These are phyloP conservation scores for Atta cephalotes DNA, from an alignment of 1,140 invertebrate genomes.

Conservation along the genomic window DNA sequence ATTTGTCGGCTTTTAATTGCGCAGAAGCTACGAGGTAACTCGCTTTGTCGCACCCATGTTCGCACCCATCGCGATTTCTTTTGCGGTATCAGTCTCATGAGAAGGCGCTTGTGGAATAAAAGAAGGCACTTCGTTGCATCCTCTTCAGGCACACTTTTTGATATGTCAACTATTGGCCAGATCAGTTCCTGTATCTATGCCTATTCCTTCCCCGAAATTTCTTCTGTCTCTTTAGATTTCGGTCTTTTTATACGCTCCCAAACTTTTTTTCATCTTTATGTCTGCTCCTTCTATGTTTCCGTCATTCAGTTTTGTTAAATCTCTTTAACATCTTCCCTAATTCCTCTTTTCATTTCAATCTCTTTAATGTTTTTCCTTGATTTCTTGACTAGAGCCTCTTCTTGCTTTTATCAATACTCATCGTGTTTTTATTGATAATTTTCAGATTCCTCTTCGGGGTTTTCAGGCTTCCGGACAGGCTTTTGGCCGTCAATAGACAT, in stretches of 20 bases:
- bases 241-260: neutral
- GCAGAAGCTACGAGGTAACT: slow-evolving; percentile 84
- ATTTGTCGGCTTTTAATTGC: slow-evolving; percentile 64
- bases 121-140: slow-evolving; percentile 23
- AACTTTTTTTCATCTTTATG: neutral
- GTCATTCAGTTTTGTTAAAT: neutral
- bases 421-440: slow-evolving; percentile 50
- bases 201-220: neutral
- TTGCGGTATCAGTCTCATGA: slow-evolving; percentile 85
- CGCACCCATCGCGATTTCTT: slow-evolving; percentile 59
- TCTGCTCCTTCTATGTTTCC: neutral
- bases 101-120: slow-evolving; percentile 65
- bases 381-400: slow-evolving; percentile 40
- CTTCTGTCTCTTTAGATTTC: neutral
- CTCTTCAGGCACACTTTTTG: slow-evolving; percentile 72
- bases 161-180: slow-evolving; percentile 58
- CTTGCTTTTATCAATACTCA: slow-evolving; percentile 9
- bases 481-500: slow-evolving; percentile 90
- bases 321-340: neutral
- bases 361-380: neutral
- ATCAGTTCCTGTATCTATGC: neutral
- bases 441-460: slow-evolving; percentile 70
- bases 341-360: slow-evolving; percentile 13
- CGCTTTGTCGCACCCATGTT: slow-evolving; percentile 81
- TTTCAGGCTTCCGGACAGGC: slow-evolving; percentile 1